Base-by-base conservation (phyloP, 2,113 vertebrate genomes). In the Pedetes capensis region DNA sequence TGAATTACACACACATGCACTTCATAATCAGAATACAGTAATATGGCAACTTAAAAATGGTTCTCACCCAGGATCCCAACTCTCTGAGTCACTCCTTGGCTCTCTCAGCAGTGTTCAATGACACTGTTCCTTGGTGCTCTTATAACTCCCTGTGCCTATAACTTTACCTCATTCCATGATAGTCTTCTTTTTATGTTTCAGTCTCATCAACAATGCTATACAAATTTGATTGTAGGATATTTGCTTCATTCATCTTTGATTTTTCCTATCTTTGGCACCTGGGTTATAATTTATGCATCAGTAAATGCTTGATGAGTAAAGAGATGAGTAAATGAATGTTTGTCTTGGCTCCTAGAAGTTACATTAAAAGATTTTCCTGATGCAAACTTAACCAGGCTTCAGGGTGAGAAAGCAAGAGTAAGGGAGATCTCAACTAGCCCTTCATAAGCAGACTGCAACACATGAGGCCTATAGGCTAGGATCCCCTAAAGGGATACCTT, bases 11-110 rank as follows among this genome's bases (percentile, higher is more conserved):
- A 83, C 81, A 83, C 81, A 49, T 42, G 57, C 14, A 55, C n/a
- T 82, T 75, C 53, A 61, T 85, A 74, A 74, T 44, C 55, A 86
- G 75, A 95, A 86, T 81, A 57, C 96, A 91, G 32, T 29, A 55
- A 72, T 11, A 22, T 0, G 32, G 29, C 42, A 69, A 5, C 79
- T 63, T 53, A 47, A 81, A 75, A 86, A 34, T 59, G 44, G 34
- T 11, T 53, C 27, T 34, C 25, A 66, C 4, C n/a, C 87, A 32
- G 51, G 53, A 34, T 22, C 3, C 32, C 6, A 37, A 6, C 6
- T 71, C 32, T 79, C 7, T 25, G 25, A 57, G 22, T 63, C 6
- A 5, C 9, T 72, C 44, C 14, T 27, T 13, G 18, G 25, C 2
- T 88, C 8, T 55, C 25, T 4, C 22, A 44, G 44, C 27, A 42